A percentile compares a stretch with the other conserved stretches of the same genome.
Conservation (phyloP, 1,140 invertebrate species). For the Mylabris phalerata region DNA sequence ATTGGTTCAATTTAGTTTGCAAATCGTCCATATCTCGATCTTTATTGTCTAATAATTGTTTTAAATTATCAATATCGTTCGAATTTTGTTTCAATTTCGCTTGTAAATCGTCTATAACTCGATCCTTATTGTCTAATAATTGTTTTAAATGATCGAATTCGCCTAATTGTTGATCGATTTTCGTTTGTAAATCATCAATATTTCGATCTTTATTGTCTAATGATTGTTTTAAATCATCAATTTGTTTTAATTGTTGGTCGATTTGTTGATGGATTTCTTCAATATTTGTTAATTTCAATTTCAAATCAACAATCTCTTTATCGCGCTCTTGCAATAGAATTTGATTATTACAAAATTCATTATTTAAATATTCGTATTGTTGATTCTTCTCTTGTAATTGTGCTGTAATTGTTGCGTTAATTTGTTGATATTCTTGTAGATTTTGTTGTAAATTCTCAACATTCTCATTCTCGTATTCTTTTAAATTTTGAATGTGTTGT, state of each 20-base stretch:
- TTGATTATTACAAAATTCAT: background rate
- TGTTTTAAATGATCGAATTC: background rate
- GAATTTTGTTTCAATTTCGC: conserved; percentile 36
- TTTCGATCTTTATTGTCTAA: background rate
- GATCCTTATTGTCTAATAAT: background rate
- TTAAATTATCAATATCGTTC: conserved; percentile 41
- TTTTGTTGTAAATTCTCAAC: conserved; percentile 16
- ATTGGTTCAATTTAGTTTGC: background rate
- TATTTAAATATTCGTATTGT: conserved; percentile 13
- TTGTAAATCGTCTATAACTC: too few species aligned
- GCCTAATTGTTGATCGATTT: background rate
- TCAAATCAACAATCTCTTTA: conserved; percentile 16
- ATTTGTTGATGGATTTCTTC: conserved; percentile 25
- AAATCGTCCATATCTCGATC: background rate
- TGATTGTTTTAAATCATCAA: conserved; percentile 4
- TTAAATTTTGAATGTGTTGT: conserved; percentile 9
- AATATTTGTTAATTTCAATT: conserved; percentile 18
- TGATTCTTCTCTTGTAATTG: conserved; percentile 5
- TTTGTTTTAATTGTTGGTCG: background rate
- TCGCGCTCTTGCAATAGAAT: conserved; percentile 17
- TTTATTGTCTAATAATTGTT: background rate
- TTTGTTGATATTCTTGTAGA: conserved; percentile 9
- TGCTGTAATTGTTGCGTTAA: conserved; percentile 4
- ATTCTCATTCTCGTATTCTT: conserved; percentile 14
- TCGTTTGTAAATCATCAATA: background rate